A percentile compares a stretch with the other conserved stretches of the same genome.
Conservation (phyloP, 2,797 vertebrate genomes). For the Enteromius mattozi region DNA sequence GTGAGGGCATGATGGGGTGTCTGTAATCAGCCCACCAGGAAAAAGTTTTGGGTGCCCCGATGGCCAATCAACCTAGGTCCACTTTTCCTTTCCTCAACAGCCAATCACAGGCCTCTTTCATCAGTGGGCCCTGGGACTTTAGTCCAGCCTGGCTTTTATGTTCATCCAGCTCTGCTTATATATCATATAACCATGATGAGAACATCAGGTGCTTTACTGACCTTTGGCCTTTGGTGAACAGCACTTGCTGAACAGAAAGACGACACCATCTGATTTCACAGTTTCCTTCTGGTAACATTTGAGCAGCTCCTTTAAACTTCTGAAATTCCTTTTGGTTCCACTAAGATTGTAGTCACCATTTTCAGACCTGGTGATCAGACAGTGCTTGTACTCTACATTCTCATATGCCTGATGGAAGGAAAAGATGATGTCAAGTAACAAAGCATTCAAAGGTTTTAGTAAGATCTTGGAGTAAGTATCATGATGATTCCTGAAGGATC, state of each 20-base stretch:
- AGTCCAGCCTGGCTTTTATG: not conserved
- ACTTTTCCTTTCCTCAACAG: not conserved
- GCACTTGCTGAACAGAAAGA: constrained; percentile 94
- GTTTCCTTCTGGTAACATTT: constrained; percentile 97
- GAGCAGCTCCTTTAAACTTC: constrained; percentile 88
- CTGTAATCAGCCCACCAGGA: not conserved
- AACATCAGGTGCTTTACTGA: constrained; percentile 66
- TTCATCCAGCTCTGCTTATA: not conserved
- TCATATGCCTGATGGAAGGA: constrained; percentile 68
- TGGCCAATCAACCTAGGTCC: not conserved
- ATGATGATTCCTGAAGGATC: not conserved
- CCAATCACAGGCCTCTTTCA: not conserved
- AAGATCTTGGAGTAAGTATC: not conserved
- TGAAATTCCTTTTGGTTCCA: constrained; percentile 91
- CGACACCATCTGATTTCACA: constrained; percentile 90
- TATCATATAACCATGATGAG: not conserved
- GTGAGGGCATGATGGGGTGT: not conserved
- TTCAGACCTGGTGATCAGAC: constrained; percentile 90
- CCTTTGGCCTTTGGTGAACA: constrained; percentile 92
- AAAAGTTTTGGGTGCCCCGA: not conserved
- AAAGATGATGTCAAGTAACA: not conserved
- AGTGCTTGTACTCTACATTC: constrained; percentile 91
- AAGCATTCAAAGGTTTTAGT: not conserved
- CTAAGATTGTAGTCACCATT: constrained; percentile 89
- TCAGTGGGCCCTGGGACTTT: not conserved